These are phyloP conservation scores for Tromatobia lineatoria DNA, from an alignment of 2,888 invertebrate species.

Conservation along the genomic window DNA sequence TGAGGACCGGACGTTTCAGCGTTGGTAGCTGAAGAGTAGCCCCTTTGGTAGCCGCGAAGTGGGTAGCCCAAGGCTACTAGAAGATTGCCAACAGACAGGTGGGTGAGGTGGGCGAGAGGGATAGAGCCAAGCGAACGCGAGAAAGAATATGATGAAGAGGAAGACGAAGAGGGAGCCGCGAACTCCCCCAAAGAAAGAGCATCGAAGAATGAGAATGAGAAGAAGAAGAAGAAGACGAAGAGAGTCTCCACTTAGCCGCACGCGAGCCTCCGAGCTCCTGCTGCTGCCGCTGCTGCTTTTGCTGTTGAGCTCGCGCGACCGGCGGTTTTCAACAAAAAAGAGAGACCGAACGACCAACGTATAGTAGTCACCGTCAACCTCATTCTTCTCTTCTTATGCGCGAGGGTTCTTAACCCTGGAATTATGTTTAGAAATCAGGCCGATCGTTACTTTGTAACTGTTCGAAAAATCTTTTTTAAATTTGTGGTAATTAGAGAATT, in stretches of 20 bases:
- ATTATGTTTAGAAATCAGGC: background rate
- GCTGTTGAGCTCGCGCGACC: slow-evolving; percentile 68
- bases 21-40: slow-evolving; percentile 83
- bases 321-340: slow-evolving; percentile 40
- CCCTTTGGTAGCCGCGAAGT: slow-evolving; percentile 83
- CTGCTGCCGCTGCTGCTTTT: slow-evolving; percentile 62
- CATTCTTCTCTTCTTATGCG: slow-evolving; percentile 44
- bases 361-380: slow-evolving; percentile 68
- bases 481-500: no score
- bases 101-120: slow-evolving; percentile 81
- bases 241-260: slow-evolving; percentile 84
- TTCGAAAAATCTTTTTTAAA: background rate
- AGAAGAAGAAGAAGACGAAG: slow-evolving; percentile 50
- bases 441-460: background rate
- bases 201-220: slow-evolving; percentile 46
- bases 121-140: slow-evolving; percentile 72
- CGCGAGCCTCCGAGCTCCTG: slow-evolving; percentile 81
- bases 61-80: slow-evolving; percentile 85
- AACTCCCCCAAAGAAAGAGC: slow-evolving; percentile 64
- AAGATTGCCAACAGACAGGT: slow-evolving; percentile 86
- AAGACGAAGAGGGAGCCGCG: slow-evolving; percentile 60
- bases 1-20: slow-evolving; percentile 75
- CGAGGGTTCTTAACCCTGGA: background rate
- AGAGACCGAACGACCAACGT: background rate
- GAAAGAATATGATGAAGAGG: slow-evolving; percentile 57